Evolutionary conservation across 2,888 invertebrate species (phyloP), one percentile per base, ranked within the genome.

Genomic region (Caenorhabditis angaria): DNA sequence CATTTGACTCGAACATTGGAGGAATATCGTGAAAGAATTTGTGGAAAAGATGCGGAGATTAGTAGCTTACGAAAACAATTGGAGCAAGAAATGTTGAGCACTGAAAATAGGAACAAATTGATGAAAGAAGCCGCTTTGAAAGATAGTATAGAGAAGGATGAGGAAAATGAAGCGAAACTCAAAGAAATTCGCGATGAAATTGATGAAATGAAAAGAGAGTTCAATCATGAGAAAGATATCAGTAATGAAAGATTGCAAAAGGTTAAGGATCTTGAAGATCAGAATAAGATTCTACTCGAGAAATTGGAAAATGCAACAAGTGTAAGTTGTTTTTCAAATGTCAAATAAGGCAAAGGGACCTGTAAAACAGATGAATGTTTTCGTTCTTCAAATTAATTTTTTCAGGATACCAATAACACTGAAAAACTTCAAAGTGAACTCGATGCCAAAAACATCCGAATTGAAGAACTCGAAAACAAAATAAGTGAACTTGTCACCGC

Each of bases 221-320:
- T 61, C 22, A 75, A 77, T 10, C 70, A 68, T 35, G 65, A 69
- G 20, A 50, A 70, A 53, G 68, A 75, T 27, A 58, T 54, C 4
- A 67, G 67, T 12, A 65, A 58, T 22, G 70, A 74, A 24, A 65
- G 65, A 35, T 22, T 56, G 1, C 4, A 35, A 24, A 84, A 84
- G 55, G 62, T 85, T 29, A 78, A 78, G 51, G 83, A 85, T 27
- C 51, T 86, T 22, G 86, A 87, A 65, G 83, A 83, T 54, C 78
- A 84, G 58, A 83, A 84, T 64, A 78, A 70, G 27, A 62, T 63
- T 8, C 73, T 86, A 22, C 60, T 76, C 27, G 81, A 80, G 25
- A 70, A 81, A n/a, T 59, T 83, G 6, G 82, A 82, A 27, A 63
- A 64, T 32, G 48, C 28, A 18, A 41, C 41, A 14, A 41, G 41